Base-by-base conservation (phyloP, 1,140 invertebrate genomes). In the Rhizoglyphus robini region DNA sequence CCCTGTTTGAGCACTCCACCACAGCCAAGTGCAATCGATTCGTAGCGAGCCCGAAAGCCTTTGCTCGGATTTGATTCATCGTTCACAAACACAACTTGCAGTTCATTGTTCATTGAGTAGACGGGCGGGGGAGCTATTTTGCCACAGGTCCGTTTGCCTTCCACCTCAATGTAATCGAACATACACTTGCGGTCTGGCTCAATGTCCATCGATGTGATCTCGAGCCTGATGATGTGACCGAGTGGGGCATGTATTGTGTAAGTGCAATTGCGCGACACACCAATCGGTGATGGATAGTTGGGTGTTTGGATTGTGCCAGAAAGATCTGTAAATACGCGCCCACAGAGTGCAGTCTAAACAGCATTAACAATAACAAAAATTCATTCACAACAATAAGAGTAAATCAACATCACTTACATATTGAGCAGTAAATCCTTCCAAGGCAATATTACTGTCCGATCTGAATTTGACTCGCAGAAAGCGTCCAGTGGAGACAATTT, bases 31-130 rank as follows among this genome's bases (percentile, higher is more conserved):
- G 83, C 77, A 41, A 84, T 74, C 0, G 83, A 80, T 0, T 83
- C 82, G 73, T 86, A 90, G 70, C 86, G 86, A 18, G 83, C 83
- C 61, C 79, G 78, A 72, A 90, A 91, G 0, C 87, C 87, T 47
- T 75, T 75, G 2, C 82, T 80, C 20, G 76, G 72, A n/a, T 82
- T 72, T 27, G 77, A 81, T 0, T 70, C 64, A 71, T 86, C 84
- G 0, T 82, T 83, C 47, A 74, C 74, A 70, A 88, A 86, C 68
- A 79, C 79, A 18, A 91, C 68, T 71, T 79, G 83, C 71, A 92
- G 75, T 68, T 81, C 81, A 77, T 92, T 92, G 46, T 82, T 77
- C 0, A 80, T 80, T 0, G 88, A 88, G n/a, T 82, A 76, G 8
- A 83, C 79, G 11, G 78, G 73, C 4, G 75, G 75, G 0, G 85